Evolutionary conservation across 2,888 invertebrate genomes (phyloP).

Genomic region (Ormyrus thymus): DNA sequence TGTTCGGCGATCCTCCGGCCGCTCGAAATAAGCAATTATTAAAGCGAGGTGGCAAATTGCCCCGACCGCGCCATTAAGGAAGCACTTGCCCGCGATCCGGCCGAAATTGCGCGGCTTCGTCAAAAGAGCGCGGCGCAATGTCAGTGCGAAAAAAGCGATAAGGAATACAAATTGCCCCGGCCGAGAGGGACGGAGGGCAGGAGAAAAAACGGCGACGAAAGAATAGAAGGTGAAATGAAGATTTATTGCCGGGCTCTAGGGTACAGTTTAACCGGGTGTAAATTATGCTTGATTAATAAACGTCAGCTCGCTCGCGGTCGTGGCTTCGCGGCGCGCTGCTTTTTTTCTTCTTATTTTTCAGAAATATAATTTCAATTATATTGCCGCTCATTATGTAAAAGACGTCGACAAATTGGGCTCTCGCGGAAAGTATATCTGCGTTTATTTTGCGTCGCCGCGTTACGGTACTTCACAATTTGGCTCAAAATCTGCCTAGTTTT

Average conservation of each 20-base stretch:
- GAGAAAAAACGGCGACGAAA: conserved; percentile 18
- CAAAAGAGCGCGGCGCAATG: background rate
- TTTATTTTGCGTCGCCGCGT: background rate
- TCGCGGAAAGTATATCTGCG: background rate
- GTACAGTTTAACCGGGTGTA: conserved; percentile 22
- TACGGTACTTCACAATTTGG: too few relatives aligned
- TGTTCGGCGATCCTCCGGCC: too few relatives aligned
- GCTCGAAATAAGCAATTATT: conserved; percentile 32
- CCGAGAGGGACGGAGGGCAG: background rate
- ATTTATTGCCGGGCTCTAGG: conserved; percentile 35
- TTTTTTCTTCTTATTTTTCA: background rate
- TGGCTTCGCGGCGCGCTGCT: background rate
- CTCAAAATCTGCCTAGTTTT: too few relatives aligned
- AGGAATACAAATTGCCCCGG: conserved; percentile 41
- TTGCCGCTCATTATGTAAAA: background rate
- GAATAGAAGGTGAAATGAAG: conserved; percentile 42
- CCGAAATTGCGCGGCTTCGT: background rate
- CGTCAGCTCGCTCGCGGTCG: conserved; percentile 3
- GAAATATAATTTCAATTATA: conserved; percentile 7
- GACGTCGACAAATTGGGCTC: background rate
- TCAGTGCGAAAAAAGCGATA: conserved; percentile 5
- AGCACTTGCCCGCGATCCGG: background rate
- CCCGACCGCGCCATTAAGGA: conserved; percentile 3
- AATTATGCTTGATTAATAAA: conserved; percentile 44
- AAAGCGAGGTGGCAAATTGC: conserved; percentile 37